phyloP scores from a whole-genome alignment of 2,888 invertebrate species.

The Diarsia brunnea region DNA sequence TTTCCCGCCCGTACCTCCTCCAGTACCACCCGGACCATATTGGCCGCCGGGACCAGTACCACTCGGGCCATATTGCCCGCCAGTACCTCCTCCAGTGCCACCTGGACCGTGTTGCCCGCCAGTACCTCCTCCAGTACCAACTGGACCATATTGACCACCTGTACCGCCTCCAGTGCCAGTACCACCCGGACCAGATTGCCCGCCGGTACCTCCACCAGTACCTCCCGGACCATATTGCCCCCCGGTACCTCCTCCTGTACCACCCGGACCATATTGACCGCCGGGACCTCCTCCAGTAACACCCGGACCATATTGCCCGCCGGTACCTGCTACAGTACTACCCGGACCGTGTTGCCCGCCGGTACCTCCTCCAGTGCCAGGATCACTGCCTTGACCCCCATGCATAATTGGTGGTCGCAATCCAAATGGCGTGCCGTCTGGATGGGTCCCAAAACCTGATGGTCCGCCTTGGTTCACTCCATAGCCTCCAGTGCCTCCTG shows the following conservation, averaged over 20 bases:
- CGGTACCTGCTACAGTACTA: not conserved
- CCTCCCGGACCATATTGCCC: not conserved
- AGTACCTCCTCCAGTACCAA: not conserved
- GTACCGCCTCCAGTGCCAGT: not conserved
- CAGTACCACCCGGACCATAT: constrained; percentile 28
- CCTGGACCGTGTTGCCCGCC: not conserved
- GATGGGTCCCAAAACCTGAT: constrained; percentile 39
- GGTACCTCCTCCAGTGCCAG: constrained; percentile 1
- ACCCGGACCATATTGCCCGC: not conserved
- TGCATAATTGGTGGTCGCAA: constrained; percentile 44
- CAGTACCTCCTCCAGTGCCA: not conserved
- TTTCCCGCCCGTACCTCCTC: constrained; percentile 7
- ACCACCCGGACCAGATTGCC: not conserved
- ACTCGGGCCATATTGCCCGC: constrained; percentile 35
- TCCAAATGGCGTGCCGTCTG: constrained; percentile 41
- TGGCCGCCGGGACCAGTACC: constrained; percentile 6
- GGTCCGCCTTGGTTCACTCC: constrained; percentile 48
- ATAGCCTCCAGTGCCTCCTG: constrained; percentile 45
- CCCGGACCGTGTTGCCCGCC: constrained; percentile 1
- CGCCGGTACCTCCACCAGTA: not conserved
- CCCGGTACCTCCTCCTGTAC: not conserved
- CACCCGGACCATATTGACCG: not conserved
- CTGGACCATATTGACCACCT: not conserved
- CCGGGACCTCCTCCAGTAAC: constrained; percentile 1
- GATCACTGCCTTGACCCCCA: constrained; percentile 41